phyloP scores from a whole-genome alignment of 1,140 invertebrate genomes.

The Macrotrachela quadricornifera region DNA sequence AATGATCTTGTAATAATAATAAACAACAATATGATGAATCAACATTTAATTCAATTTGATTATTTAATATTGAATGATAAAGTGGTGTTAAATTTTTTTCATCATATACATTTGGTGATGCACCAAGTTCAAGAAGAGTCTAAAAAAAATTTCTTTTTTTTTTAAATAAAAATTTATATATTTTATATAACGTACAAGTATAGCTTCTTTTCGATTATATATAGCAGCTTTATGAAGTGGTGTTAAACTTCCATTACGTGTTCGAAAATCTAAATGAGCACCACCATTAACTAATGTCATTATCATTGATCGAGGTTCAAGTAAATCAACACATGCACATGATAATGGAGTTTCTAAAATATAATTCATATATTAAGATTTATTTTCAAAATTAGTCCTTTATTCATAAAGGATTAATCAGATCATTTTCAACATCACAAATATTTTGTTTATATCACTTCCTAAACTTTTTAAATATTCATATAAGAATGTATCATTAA shows the following conservation, averaged over 20 bases:
- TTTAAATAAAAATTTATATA: no score
- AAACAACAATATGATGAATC: slow-evolving; percentile 41
- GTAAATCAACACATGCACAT: slow-evolving; percentile 17
- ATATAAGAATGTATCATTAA: no score
- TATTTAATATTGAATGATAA: slow-evolving; percentile 54
- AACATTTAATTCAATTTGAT: no score
- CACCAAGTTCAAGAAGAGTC: slow-evolving; percentile 70
- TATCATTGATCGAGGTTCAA: slow-evolving; percentile 53
- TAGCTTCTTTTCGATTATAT: slow-evolving; percentile 59
- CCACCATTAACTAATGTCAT: slow-evolving; percentile 91
- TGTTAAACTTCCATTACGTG: slow-evolving; percentile 63
- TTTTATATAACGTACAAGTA: slow-evolving; percentile 34
- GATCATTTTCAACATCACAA: no score
- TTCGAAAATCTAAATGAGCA: slow-evolving; percentile 82
- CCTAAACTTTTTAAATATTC: no score
- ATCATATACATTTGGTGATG: slow-evolving; percentile 89
- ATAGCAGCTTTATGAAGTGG: slow-evolving; percentile 68
- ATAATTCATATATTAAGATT: no score
- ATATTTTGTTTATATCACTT: no score
- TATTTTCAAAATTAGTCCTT: no score
- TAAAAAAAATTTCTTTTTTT: slow-evolving; percentile 15
- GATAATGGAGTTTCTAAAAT: slow-evolving; percentile 69
- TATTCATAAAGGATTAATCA: no score
- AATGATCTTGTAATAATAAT: slow-evolving; percentile 74
- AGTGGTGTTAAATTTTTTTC: slow-evolving; percentile 68